These are phyloP conservation scores for Lithobates pipiens DNA, from an alignment of 2,797 vertebrate genomes.

Conservation along the genomic window DNA sequence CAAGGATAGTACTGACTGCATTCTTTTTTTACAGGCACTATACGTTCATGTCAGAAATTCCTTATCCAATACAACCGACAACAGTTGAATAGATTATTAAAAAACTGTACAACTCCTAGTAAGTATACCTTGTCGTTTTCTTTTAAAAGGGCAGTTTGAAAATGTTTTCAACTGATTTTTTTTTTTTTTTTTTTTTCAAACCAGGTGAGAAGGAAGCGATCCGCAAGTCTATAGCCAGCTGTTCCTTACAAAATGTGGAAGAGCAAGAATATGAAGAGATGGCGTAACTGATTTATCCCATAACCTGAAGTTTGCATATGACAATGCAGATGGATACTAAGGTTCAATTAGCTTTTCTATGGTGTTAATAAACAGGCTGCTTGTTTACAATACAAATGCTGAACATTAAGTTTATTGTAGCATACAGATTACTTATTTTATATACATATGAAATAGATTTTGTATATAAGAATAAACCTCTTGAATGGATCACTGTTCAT, in stretches of 20 bases:
- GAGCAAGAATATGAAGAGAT: slow-evolving; percentile 46
- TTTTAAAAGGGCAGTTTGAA: no score
- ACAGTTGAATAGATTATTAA: slow-evolving; percentile 85
- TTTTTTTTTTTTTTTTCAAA: no score
- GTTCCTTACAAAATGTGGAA: slow-evolving; percentile 68
- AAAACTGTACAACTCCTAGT: slow-evolving; percentile 86
- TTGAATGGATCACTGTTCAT: no score
- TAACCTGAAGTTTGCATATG: no score
- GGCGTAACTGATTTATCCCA: not conserved
- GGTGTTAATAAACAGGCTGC: no score
- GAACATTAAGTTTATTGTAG: not conserved
- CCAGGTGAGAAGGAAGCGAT: slow-evolving; percentile 83
- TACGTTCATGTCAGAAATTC: slow-evolving; percentile 95
- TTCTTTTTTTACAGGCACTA: slow-evolving; percentile 81
- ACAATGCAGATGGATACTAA: not conserved
- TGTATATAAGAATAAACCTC: no score
- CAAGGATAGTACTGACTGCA: not conserved
- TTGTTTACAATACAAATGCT: not conserved
- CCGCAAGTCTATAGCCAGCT: slow-evolving; percentile 80
- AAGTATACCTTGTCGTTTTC: slow-evolving; percentile 51
- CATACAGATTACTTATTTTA: no score
- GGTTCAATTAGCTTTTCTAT: not conserved
- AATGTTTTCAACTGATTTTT: no score
- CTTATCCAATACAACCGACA: slow-evolving; percentile 88
- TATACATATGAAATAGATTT: no score